These are phyloP conservation scores for Pimpla rufipes DNA, from an alignment of 2,888 invertebrate genomes.

Conservation along the genomic window DNA sequence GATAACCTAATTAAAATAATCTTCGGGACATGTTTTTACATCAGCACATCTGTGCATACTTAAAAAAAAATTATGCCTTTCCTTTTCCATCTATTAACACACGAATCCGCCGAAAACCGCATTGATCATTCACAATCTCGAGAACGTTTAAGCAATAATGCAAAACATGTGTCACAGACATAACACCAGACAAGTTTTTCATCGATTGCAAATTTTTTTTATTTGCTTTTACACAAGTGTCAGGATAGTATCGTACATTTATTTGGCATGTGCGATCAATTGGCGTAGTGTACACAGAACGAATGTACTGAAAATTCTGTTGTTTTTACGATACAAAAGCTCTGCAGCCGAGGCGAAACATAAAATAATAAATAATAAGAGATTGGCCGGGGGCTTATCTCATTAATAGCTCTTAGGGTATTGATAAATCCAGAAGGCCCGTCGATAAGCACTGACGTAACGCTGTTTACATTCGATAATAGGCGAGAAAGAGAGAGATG, in stretches of 20 bases:
- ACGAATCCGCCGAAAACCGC: no score
- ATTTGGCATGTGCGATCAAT: background rate
- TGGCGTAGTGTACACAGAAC: conserved; percentile 18
- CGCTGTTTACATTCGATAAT: conserved; percentile 42
- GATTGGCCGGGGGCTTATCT: conserved; percentile 5
- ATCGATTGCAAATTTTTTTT: background rate
- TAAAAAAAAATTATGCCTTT: no score
- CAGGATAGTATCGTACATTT: background rate
- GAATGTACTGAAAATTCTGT: background rate
- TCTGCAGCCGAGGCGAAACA: conserved; percentile 21
- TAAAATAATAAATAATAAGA: background rate
- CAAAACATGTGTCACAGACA: background rate
- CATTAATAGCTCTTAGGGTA: conserved; percentile 31
- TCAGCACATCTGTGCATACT: no score
- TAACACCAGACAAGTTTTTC: background rate
- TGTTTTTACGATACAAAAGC: background rate
- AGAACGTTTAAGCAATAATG: no score
- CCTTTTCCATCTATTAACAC: no score
- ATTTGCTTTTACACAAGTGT: conserved; percentile 9
- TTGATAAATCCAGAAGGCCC: conserved; percentile 43
- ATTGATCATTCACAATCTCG: no score
- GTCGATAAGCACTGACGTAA: conserved; percentile 50
- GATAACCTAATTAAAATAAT: no score
- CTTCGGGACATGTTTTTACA: no score
- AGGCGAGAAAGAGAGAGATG: background rate